Evolutionary conservation across 1,140 invertebrate species (phyloP), one percentile per base, ranked within the genome.

Genomic region (Ceratitis capitata): DNA sequence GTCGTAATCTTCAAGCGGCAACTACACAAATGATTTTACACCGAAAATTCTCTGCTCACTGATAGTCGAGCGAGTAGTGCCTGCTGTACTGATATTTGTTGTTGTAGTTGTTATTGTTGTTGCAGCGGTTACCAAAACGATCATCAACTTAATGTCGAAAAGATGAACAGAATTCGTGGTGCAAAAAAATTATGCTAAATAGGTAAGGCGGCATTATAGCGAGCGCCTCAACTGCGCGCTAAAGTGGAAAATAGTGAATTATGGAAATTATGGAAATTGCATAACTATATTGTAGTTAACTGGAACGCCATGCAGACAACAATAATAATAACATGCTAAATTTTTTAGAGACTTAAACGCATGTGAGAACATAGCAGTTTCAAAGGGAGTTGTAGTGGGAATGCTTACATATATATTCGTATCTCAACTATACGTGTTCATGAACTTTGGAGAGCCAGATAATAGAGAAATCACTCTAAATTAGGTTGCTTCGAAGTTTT

Each of bases 141-240:
- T n/a, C 19, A 78, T 78, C 87, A 86, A 58, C 86, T 88, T 90
- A 89, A 89, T 90, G 88, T 87, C 87, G 87, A 88, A 78, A 84
- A 89, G 87, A 87, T 87, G 89, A 88, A 86, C 86, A 86, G 87
- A 82, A 88, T 83, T 86, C 88, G 85, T 85, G n/a, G n/a, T n/a
- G n/a, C n/a, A 85, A 85, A 85, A 88, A 90, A 90, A 90, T 90
- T 90, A 90, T 90, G 89, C 88, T 89, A 90, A 90, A 90, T 88
- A 90, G 89, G 88, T 87, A 90, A 89, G 89, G 88, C 89, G 64
- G 88, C 89, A 90, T 90, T 85, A 86, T 85, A 56, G 82, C 88
- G 88, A 56, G 82, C 88, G 88, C 89, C 89, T 87, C 87, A 90
- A 87, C 88, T 87, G 88, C 89, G 88, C 89, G 87, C 87, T 87